Conservation (phyloP, 2,888 invertebrate species). For the Aquatica leii region DNA sequence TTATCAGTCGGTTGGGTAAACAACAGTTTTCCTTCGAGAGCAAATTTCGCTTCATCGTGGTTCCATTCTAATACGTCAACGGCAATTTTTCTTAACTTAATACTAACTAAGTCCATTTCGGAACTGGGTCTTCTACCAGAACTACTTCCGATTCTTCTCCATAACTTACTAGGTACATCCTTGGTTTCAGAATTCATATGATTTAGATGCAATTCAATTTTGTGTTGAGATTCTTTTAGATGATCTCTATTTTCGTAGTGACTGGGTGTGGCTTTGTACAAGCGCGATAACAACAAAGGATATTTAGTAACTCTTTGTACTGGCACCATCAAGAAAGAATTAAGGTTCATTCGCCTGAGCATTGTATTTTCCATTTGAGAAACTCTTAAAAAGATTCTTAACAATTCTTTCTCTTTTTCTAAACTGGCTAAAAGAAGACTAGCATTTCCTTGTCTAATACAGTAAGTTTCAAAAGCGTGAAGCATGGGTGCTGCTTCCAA, state of each 20-base stretch:
- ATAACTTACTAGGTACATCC: slow-evolving; percentile 88
- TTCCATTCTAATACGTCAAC: slow-evolving; percentile 94
- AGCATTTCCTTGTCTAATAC: slow-evolving; percentile 91
- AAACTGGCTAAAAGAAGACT: slow-evolving; percentile 87
- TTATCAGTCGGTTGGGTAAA: slow-evolving; percentile 91
- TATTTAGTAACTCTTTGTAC: slow-evolving; percentile 98
- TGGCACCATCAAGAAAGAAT: slow-evolving; percentile 98
- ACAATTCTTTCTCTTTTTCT: slow-evolving; percentile 93
- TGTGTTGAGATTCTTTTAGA: slow-evolving; percentile 87
- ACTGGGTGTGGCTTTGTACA: slow-evolving; percentile 88
- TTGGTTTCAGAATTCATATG: slow-evolving; percentile 95
- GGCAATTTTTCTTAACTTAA: slow-evolving; percentile 90
- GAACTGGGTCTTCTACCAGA: slow-evolving; percentile 76
- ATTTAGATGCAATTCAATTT: slow-evolving; percentile 91
- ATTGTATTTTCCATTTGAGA: slow-evolving; percentile 97
- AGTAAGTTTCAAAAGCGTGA: slow-evolving; percentile 94
- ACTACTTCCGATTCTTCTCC: slow-evolving; percentile 87
- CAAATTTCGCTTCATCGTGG: slow-evolving; percentile 90
- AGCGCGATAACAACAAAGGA: slow-evolving; percentile 87
- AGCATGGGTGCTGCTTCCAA: slow-evolving; percentile 92
- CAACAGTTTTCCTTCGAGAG: slow-evolving; percentile 87
- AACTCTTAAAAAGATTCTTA: slow-evolving; percentile 92
- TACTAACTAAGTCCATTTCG: slow-evolving; percentile 88
- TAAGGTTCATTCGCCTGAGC: slow-evolving; percentile 92
- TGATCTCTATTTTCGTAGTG: slow-evolving; percentile 84